These are phyloP conservation scores for Chelonoidis abingdonii DNA, from an alignment of 2,113 vertebrate species.

Conservation along the genomic window DNA sequence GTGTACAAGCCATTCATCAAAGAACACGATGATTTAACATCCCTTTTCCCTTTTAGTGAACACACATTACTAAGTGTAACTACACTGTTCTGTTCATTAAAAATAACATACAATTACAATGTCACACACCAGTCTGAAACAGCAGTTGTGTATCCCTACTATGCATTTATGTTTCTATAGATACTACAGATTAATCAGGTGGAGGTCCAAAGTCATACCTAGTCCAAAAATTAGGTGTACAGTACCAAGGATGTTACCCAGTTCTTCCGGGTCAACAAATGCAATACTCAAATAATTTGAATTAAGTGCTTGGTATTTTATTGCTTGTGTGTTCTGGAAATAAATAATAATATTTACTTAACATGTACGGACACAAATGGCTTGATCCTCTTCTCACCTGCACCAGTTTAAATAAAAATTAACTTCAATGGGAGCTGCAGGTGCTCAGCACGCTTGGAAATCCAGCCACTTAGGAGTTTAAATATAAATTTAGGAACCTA, in stretches of 20 bases:
- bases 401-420: neutral
- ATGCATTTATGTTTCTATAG: neutral
- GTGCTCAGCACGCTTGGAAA: neutral
- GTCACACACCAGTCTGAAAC: slow-evolving; percentile 21
- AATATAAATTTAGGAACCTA: neutral
- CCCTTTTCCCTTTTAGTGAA: slow-evolving; percentile 75
- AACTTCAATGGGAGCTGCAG: neutral
- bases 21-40: slow-evolving; percentile 83
- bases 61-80: slow-evolving; percentile 79
- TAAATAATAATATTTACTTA: neutral
- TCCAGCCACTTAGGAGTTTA: fast-evolving
- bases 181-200: neutral
- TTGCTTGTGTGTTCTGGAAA: neutral
- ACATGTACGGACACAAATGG: neutral
- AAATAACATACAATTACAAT: slow-evolving; percentile 63
- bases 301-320: neutral
- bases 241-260: neutral
- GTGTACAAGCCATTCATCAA: slow-evolving; percentile 91
- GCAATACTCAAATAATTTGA: neutral
- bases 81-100: slow-evolving; percentile 79
- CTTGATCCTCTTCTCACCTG: neutral
- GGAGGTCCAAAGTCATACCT: neutral
- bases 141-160: neutral
- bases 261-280: neutral
- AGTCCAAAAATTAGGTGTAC: neutral